phyloP scores from a whole-genome alignment of 2,113 vertebrate genomes.

The Pao palembangensis region DNA sequence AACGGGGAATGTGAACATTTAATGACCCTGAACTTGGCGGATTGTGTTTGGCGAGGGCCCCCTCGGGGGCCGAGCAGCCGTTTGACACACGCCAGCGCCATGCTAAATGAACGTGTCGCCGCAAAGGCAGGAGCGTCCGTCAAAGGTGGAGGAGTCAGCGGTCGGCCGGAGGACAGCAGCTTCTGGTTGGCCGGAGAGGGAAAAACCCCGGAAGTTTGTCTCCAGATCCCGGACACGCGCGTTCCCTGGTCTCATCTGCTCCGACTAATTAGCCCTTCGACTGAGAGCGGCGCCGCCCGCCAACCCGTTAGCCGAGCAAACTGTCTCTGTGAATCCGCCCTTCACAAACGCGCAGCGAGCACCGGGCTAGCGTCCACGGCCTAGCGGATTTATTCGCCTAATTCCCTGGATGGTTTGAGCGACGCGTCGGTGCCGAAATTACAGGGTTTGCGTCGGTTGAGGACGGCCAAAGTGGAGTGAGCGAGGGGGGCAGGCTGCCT shows the following conservation, averaged over 20 bases:
- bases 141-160: constrained; percentile 47
- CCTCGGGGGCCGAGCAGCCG: constrained; percentile 48
- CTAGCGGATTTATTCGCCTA: constrained; percentile 53
- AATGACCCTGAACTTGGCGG: constrained; percentile 68
- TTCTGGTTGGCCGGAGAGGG: constrained; percentile 41
- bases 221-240: constrained; percentile 46
- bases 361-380: constrained; percentile 28
- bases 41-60: constrained; percentile 52
- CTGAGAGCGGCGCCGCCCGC: constrained; percentile 58
- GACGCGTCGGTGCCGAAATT: constrained; percentile 58
- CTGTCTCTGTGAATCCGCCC: constrained; percentile 58
- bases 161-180: constrained; percentile 41
- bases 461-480: constrained; percentile 41
- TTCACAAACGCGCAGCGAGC: constrained; percentile 43
- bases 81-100: constrained; percentile 62
- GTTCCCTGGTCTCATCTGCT: constrained; percentile 66
- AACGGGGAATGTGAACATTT: constrained; percentile 42
- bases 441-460: constrained; percentile 42
- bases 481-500: constrained; percentile 36
- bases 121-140: constrained; percentile 14
- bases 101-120: constrained; percentile 46
- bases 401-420: constrained; percentile 47
- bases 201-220: constrained; percentile 21
- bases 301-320: constrained; percentile 68
- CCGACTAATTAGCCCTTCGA: constrained; percentile 65